Base-by-base conservation (phyloP, 2,888 invertebrate genomes). In the Stegophylla sp. region DNA sequence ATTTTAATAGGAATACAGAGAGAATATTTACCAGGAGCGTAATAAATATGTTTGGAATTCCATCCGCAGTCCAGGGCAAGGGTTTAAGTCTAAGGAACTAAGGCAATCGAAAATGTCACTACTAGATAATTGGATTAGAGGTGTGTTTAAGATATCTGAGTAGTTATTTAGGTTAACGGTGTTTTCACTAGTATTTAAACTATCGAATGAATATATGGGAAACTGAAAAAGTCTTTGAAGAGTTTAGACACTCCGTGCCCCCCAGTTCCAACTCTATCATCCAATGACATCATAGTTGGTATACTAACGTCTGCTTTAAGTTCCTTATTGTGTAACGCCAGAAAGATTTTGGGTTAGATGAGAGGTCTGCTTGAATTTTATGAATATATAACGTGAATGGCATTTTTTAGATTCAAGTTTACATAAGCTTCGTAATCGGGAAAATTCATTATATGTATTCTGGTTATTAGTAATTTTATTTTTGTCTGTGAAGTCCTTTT, bases 381-480 rank as follows among this genome's bases (percentile, higher is more conserved):
- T 48, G 45, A n/a, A n/a, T 48, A 69, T 15, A 51, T n/a, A 69
- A 10, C 48, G 53, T 4, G 28, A 51, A n/a, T 69, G 7, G 28
- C 69, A 17, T 12, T 12, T 3, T 69, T 69, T 69, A 51, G 51
- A 69, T 53, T 69, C 51, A 9, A 7, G 15, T 69, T 69, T 69
- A 10, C 51, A 69, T 34, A 69, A 34, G 15, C 17, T n/a, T 26
- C 51, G 48, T 51, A 69, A 51, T 7, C 69, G 53, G 13, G 34
- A 69, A 69, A 69, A 69, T 69, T 53, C 69, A 69, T 69, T 69
- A 17, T 71, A 71, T 1, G 9, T 51, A 69, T 28, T 3, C 28
- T 12, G 4, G 34, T 69, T 28, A n/a, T 69, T 69, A 26, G 69
- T 51, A 34, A 53, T 3, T 51, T 69, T 69, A 51, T 17, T 51